Evolutionary conservation across 1,140 invertebrate species (phyloP).

Genomic region (Pomacea maculata): DNA sequence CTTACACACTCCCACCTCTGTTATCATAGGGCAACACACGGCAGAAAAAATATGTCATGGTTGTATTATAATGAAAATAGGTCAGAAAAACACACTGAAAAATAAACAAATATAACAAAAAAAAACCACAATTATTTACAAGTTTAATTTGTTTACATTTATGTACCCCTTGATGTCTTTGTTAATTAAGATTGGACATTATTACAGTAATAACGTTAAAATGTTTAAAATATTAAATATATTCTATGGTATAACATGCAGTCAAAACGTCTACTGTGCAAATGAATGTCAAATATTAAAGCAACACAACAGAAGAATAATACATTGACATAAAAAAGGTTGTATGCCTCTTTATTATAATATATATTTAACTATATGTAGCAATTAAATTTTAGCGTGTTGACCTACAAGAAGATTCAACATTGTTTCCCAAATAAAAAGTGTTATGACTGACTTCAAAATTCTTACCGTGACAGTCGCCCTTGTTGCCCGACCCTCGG

Average conservation of each 20-base stretch:
- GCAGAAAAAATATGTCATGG: background rate
- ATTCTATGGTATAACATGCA: too few relatives aligned
- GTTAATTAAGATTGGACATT: background rate
- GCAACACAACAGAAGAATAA: too few relatives aligned
- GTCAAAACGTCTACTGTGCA: too few relatives aligned
- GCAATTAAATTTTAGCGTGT: background rate
- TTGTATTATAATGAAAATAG: background rate
- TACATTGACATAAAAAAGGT: too few relatives aligned
- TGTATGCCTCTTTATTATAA: background rate
- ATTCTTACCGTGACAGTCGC: conserved; percentile 25
- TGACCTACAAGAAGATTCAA: background rate
- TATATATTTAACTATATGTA: background rate
- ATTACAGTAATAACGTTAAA: too few relatives aligned
- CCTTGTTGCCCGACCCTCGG: conserved; percentile 41
- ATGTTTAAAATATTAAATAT: too few relatives aligned
- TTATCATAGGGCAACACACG: conserved; percentile 10
- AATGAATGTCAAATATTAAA: too few relatives aligned
- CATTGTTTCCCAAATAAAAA: background rate
- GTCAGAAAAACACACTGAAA: background rate
- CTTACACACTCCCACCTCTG: conserved; percentile 73
- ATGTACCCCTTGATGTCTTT: background rate
- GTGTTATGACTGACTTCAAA: background rate
- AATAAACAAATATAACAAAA: background rate
- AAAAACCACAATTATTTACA: background rate
- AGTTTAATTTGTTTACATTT: background rate